Evolutionary conservation across 2,888 invertebrate species (phyloP), one percentile per base, ranked within the genome.

Genomic region (Salpingus planirostris): DNA sequence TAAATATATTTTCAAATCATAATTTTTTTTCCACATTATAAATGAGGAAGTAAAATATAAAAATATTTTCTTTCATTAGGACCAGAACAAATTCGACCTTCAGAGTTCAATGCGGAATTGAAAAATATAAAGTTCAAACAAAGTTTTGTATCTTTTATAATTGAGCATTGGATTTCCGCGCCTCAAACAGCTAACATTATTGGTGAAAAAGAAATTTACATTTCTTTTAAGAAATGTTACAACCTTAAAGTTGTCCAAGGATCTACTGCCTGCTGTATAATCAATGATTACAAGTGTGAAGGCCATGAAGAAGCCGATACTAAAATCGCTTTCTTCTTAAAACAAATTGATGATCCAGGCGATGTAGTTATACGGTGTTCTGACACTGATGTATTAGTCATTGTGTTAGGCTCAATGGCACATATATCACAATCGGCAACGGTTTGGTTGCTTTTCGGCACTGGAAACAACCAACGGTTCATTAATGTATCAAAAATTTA

Each of bases 51-150:
- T n/a, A n/a, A n/a, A n/a, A n/a, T n/a, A n/a, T n/a, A n/a, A n/a
- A n/a, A n/a, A n/a, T n/a, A n/a, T n/a, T n/a, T n/a, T n/a, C n/a
- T n/a, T n/a, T n/a, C n/a, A 43, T 30, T 24, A 59, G 52, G 54
- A 36, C 50, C 52, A 41, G 41, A 33, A 27, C 55, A 59, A 47
- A 38, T 21, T 3, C 47, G 50, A 43, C 55, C 55, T 7, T 45
- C 15, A 14, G 42, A 49, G 47, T 53, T 57, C 47, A 38, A 44
- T 13, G 30, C 38, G 45, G 46, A 42, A 30, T 40, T 56, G 7
- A 50, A 50, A 42, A 57, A 56, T 46, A 46, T 35, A 37, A 38
- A 45, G 27, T 54, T 56, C 24, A 55, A 57, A 49, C 51, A 54
- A 26, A 50, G 49, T 24, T 24, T 56, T 33, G 48, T 55, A 23